Evolutionary conservation across 2,888 invertebrate genomes (phyloP), one percentile per base, ranked within the genome.

Genomic region (Clusia tigrina): DNA sequence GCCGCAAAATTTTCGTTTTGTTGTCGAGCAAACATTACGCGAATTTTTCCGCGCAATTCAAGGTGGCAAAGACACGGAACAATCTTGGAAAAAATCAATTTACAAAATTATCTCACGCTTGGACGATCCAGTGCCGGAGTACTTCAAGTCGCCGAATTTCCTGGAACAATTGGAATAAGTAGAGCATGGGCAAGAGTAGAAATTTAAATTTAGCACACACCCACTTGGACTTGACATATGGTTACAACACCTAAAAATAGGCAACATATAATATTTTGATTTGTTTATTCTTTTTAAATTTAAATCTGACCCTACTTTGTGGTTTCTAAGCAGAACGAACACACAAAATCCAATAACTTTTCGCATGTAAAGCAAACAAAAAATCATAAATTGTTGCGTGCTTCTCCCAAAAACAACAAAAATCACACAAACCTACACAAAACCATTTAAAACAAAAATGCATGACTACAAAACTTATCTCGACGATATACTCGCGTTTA

Each of bases 11-110:
- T 98, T 99, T 89, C 91, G 96, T 85, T 93, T 90, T 84, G 98
- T 98, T 74, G 95, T 98, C 68, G 97, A 99, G 85, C 95, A 96
- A 85, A 98, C 99, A 65, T 88, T 99, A 71, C 90, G 95, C 73
- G 99, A 99, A 87, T 99, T 99, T 89, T 99, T 95, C 92, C 95
- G 96, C 86, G 95, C 99, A 74, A 94, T 99, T 82, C 93, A 94
- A 84, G 91, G 93, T 79, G 96, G 95, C 73, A 96, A 98, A 85
- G 99, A 99, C 86, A 88, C 91, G 66, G 99, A 99, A 84, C 98
- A 98, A 85, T 98, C 98, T 81, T 99, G 99, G 99, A 99, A 99
- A 88, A 99, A 99, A 86, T 93, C 97, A 80, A 99, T 99, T 86
- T 99, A 99, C 89, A 99, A 99, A 86, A 93, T 99, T 81, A 99